Conservation (phyloP, 2,888 invertebrate species). For the Polyommatus icarus region DNA sequence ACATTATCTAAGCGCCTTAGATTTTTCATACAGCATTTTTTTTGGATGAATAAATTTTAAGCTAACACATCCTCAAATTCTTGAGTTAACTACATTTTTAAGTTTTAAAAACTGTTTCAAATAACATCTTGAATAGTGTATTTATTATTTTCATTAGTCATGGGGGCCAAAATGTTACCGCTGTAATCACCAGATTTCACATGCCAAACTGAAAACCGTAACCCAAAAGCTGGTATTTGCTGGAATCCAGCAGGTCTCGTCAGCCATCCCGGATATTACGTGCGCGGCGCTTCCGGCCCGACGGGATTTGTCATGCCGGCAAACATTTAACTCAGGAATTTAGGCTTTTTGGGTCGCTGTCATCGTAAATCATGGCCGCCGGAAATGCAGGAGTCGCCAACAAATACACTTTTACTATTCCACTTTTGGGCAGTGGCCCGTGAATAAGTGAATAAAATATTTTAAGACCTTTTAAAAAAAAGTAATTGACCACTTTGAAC, state of each 20-base stretch:
- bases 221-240: neutral
- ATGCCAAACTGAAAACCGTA: neutral
- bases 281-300: constrained; percentile 44
- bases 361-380: constrained; percentile 6
- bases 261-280: constrained; percentile 54
- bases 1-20: too few relatives aligned
- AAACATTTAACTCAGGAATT: constrained; percentile 8
- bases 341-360: constrained; percentile 4
- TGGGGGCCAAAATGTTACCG: neutral
- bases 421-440: neutral
- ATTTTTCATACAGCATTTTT: too few relatives aligned
- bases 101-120: too few relatives aligned
- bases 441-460: neutral
- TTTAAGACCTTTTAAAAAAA: neutral
- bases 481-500: too few relatives aligned
- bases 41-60: too few relatives aligned
- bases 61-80: too few relatives aligned
- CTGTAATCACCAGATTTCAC: neutral
- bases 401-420: neutral
- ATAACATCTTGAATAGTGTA: too few relatives aligned
- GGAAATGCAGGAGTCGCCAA: neutral
- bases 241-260: constrained; percentile 22
- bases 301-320: constrained; percentile 29
- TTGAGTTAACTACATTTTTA: too few relatives aligned
- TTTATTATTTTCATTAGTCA: too few relatives aligned